These are phyloP conservation scores for Drosophila triauraria DNA, from an alignment of 1,140 invertebrate genomes.

Conservation along the genomic window DNA sequence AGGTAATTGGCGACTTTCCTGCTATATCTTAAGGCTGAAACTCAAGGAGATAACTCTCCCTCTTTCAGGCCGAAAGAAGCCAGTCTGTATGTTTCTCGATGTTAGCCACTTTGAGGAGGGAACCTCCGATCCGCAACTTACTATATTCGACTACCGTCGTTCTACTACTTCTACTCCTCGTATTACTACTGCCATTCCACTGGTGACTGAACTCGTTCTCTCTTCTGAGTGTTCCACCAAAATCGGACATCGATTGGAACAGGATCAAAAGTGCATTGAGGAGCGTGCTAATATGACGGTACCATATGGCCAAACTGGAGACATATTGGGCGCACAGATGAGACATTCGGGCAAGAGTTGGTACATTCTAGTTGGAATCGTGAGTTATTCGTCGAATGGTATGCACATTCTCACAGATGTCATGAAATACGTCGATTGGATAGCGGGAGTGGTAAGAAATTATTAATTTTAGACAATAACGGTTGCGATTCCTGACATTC, in stretches of 20 bases:
- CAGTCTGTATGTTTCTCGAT: slow-evolving; percentile 4
- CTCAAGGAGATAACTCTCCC: not conserved
- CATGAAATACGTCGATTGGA: slow-evolving; percentile 1
- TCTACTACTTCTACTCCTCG: too few species aligned
- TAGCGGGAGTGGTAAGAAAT: not conserved
- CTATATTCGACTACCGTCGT: not conserved
- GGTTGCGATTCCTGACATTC: too few species aligned
- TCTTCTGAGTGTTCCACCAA: not conserved
- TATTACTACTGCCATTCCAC: rapidly evolving
- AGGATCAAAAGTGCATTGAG: slow-evolving; percentile 1
- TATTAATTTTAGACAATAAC: not conserved
- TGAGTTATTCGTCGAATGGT: not conserved
- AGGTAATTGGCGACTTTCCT: not conserved
- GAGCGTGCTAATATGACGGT: too few species aligned
- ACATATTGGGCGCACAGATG: not conserved
- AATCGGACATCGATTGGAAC: not conserved
- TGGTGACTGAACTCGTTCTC: not conserved
- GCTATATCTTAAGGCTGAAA: not conserved
- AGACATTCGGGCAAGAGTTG: rapidly evolving
- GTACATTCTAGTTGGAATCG: slow-evolving; percentile 3
- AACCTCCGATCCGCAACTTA: not conserved
- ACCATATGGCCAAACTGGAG: not conserved
- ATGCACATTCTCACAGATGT: slow-evolving; percentile 6
- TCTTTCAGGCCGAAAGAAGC: not conserved
- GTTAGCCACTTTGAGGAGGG: too few species aligned